Evolutionary conservation across 2,797 vertebrate genomes (phyloP).

Genomic region (Hypotaenidia philippensis): DNA sequence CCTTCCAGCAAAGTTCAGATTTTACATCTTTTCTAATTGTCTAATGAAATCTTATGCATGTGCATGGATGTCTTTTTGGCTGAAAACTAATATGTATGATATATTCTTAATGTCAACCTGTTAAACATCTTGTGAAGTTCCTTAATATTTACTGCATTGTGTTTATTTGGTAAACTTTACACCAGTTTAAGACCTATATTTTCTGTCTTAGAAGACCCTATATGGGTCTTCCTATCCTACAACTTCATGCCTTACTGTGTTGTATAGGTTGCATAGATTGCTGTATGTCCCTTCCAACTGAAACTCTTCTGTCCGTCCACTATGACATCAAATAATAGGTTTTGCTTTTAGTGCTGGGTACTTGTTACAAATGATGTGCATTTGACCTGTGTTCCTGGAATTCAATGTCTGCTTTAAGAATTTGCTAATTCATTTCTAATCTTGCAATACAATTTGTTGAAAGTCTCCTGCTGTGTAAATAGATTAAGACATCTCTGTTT

Average conservation of each 20-base stretch:
- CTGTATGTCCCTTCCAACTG: not conserved
- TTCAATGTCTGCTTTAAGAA: not conserved
- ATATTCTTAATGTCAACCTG: not conserved
- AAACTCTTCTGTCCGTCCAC: not conserved
- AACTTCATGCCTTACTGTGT: not conserved
- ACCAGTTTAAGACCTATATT: not conserved
- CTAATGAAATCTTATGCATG: not conserved
- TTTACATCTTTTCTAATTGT: not conserved
- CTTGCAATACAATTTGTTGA: not conserved
- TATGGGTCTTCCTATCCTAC: not conserved
- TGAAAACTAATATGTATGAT: not conserved
- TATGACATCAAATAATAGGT: not conserved
- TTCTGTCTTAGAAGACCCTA: not conserved
- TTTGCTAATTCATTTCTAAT: not conserved
- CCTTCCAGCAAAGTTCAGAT: not conserved
- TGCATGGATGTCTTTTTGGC: not conserved
- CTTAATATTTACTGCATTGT: not conserved
- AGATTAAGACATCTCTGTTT: not conserved
- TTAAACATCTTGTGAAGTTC: not conserved
- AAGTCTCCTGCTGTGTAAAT: conserved; percentile 7
- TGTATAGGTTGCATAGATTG: not conserved
- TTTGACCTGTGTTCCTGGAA: not conserved
- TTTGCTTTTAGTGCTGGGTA: not conserved
- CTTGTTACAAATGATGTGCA: not conserved
- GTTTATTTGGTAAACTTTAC: not conserved